Percentiles rank a stretch among this genome's conserved stretches.
phyloP scores from a whole-genome alignment of 2,797 vertebrate genomes.

The Cyprinella venusta region DNA sequence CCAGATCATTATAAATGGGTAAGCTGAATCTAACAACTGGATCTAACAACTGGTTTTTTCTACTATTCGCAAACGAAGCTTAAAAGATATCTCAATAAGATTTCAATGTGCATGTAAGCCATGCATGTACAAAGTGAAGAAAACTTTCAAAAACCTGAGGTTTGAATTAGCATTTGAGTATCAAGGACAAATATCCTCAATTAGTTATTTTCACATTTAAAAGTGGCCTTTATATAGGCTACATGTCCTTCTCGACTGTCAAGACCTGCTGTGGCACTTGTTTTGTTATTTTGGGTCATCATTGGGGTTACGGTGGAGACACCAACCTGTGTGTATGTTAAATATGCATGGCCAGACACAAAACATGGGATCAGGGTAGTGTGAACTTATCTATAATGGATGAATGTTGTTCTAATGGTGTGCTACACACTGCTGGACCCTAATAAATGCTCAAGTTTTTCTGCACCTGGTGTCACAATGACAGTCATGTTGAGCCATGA shows the following conservation, averaged over 20 bases:
- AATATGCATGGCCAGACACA: constrained; percentile 48
- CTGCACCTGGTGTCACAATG: background rate
- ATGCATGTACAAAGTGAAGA: background rate
- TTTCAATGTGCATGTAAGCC: background rate
- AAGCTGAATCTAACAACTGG: background rate
- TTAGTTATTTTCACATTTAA: background rate
- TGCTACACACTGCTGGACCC: constrained; percentile 27
- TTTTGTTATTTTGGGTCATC: constrained; percentile 21
- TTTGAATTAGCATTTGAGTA: background rate
- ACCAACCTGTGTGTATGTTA: constrained; percentile 21
- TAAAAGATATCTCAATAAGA: background rate
- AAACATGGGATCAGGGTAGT: constrained; percentile 8
- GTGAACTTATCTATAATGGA: constrained; percentile 44
- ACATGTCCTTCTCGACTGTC: background rate
- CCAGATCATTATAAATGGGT: background rate
- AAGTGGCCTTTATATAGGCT: background rate
- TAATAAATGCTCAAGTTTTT: constrained; percentile 29
- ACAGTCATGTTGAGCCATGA: background rate
- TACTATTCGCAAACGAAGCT: background rate
- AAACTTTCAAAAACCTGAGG: background rate
- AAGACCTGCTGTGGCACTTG: background rate
- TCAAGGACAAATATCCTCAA: background rate
- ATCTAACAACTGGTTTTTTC: no score
- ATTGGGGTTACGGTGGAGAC: background rate
- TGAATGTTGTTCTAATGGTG: constrained; percentile 27